Percentiles rank a stretch among this genome's conserved stretches.
These are phyloP conservation scores for Platypus cylindrus DNA, from an alignment of 2,888 invertebrate genomes.

Conservation along the genomic window DNA sequence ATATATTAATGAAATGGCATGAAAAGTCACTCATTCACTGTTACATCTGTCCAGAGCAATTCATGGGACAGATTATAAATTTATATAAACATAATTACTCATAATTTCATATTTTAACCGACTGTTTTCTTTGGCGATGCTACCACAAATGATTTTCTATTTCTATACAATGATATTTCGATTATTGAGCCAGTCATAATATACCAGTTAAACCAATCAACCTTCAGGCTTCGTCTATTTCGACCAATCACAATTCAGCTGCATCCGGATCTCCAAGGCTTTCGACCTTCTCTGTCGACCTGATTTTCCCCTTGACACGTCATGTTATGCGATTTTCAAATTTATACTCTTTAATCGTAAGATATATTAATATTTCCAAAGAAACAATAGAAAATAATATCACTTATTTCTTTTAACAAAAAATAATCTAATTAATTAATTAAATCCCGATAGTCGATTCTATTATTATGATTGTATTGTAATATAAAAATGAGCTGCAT, in stretches of 20 bases:
- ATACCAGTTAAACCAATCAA: slow-evolving; percentile 24
- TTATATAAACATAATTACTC: slow-evolving; percentile 35
- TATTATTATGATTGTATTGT: no score
- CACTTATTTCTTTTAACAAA: no score
- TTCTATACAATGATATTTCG: slow-evolving; percentile 25
- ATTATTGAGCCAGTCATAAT: slow-evolving; percentile 26
- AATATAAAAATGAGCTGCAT: no score
- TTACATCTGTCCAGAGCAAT: slow-evolving; percentile 34
- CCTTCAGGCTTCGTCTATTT: slow-evolving; percentile 16
- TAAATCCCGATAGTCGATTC: no score
- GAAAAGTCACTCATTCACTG: slow-evolving; percentile 37
- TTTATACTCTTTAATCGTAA: background rate
- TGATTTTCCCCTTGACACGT: slow-evolving; percentile 6
- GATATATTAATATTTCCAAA: background rate
- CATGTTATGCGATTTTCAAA: background rate
- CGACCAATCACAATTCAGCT: slow-evolving; percentile 22
- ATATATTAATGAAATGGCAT: slow-evolving; percentile 35
- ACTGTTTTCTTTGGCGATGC: slow-evolving; percentile 38
- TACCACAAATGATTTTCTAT: slow-evolving; percentile 36
- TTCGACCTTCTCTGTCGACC: slow-evolving; percentile 18
- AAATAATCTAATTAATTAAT: no score
- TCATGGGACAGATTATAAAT: slow-evolving; percentile 32
- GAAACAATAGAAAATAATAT: no score
- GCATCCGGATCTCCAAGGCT: slow-evolving; percentile 18
- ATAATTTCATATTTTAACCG: slow-evolving; percentile 33